Base-by-base conservation (phyloP, 2,797 vertebrate species). In the Euthynnus affinis region DNA sequence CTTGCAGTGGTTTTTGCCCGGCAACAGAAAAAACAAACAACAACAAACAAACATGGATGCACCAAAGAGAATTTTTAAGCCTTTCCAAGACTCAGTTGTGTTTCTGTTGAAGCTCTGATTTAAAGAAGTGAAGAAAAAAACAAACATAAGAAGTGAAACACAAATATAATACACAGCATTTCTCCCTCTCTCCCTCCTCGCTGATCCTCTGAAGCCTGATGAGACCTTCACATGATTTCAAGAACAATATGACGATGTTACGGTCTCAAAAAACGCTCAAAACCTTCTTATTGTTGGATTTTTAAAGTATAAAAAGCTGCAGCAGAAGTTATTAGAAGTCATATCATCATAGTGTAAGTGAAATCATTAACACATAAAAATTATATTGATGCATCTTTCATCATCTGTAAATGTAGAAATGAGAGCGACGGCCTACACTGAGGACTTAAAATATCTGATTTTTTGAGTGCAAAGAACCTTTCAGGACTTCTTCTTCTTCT, bases 1-100 rank as follows among this genome's bases (percentile, higher is more conserved):
- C 63, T 18, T 61, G 58, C 68, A 73, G 80, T 76, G 80, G 6
- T 74, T 74, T 67, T 34, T 29, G 20, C 4, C 49, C 22, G 5
- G 56, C 52, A 23, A 64, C 29, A 53, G 32, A 69, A 27, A 60
- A 56, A 68, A 65, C 23, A n/a, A 57, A 44, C 3, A 25, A n/a
- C n/a, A 27, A 59, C 27, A 56, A 67, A 65, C 23, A n/a, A 57
- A 44, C 3, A 25, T 3, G 0, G 51, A 4, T 42, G 29, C 67
- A 59, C 17, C 13, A n/a, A 48, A 29, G n/a, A 61, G 3, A 23
- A 1, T 4, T 15, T 15, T 14, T 8, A 0, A 20, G 66, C 34
- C 25, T 58, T 57, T 32, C 29, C 3, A 17, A 17, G 25, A 58
- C 67, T 10, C 7, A 20, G 66, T 46, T 34, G 40, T 27, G 34